phyloP scores from a whole-genome alignment of 53 echinoderm and acorn worm species.

The Henricia sp. region DNA sequence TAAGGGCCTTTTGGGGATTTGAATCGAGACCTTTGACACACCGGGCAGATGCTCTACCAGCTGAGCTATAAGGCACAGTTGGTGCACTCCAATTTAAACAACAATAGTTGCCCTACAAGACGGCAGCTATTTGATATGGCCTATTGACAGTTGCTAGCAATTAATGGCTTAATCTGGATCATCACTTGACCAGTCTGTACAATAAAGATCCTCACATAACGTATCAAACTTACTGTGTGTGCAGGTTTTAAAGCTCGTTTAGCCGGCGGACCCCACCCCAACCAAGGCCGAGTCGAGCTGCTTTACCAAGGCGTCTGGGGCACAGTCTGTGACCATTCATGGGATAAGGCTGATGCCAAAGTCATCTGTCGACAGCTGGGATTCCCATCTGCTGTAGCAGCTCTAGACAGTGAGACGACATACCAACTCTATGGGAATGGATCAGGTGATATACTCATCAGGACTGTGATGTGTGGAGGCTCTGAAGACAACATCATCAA shows the following conservation, averaged over 20 bases:
- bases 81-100: no score
- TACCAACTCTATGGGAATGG: not conserved
- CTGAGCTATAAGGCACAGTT: no score
- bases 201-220: not conserved
- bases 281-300: conserved; percentile 32
- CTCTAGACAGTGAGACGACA: not conserved
- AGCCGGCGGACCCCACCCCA: conserved; percentile 15
- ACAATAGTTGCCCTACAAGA: no score
- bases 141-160: no score
- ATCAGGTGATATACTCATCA: not conserved
- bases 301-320: not conserved
- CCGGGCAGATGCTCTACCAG: no score
- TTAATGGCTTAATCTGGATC: not conserved
- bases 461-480: not conserved
- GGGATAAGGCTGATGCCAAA: not conserved
- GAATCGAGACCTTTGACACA: no score
- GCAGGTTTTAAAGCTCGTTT: not conserved
- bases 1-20: no score
- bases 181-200: not conserved
- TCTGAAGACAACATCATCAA: not conserved
- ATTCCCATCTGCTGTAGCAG: not conserved
- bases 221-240: not conserved
- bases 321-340: not conserved
- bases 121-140: no score
- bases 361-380: conserved; percentile 21